Percentiles rank a stretch among this genome's conserved stretches.
phyloP scores from a whole-genome alignment of 2,797 vertebrate genomes.

The Anguilla anguilla region DNA sequence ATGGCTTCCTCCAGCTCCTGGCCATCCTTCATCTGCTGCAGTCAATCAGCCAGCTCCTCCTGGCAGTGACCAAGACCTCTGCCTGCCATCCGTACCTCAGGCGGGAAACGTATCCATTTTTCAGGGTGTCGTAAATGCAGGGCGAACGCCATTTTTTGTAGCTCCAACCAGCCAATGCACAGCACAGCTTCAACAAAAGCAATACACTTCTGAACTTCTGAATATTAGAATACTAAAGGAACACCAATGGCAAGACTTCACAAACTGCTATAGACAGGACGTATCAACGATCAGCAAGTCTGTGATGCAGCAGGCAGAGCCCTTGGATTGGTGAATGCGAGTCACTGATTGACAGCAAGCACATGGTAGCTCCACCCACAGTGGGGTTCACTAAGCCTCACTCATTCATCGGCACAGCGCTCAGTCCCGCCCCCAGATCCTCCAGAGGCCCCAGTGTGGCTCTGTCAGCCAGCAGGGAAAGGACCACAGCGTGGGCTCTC shows the following conservation, averaged over 20 bases:
- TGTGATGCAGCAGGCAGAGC: not conserved
- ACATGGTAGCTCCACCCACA: not conserved
- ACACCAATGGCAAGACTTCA: not conserved
- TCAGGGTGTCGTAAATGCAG: not conserved
- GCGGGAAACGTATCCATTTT: not conserved
- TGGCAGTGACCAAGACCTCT: not conserved
- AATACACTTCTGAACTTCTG: not conserved
- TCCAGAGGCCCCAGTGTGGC: too few relatives aligned
- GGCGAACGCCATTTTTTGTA: not conserved
- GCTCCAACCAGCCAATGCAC: not conserved
- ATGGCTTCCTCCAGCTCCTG: not conserved
- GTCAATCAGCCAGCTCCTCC: not conserved
- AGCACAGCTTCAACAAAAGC: not conserved
- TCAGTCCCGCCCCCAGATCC: not conserved
- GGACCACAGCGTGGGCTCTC: not conserved
- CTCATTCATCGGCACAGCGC: not conserved
- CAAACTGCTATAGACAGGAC: not conserved
- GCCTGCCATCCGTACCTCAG: not conserved
- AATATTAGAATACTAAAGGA: not conserved
- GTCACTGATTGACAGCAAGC: not conserved
- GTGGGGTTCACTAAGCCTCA: not conserved
- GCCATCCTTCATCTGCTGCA: not conserved
- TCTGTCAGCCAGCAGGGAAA: not conserved
- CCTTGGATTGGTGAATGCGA: not conserved
- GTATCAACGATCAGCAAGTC: not conserved